phyloP scores from a whole-genome alignment of 2,888 invertebrate species.

The Hydroisotoma schaefferi region DNA sequence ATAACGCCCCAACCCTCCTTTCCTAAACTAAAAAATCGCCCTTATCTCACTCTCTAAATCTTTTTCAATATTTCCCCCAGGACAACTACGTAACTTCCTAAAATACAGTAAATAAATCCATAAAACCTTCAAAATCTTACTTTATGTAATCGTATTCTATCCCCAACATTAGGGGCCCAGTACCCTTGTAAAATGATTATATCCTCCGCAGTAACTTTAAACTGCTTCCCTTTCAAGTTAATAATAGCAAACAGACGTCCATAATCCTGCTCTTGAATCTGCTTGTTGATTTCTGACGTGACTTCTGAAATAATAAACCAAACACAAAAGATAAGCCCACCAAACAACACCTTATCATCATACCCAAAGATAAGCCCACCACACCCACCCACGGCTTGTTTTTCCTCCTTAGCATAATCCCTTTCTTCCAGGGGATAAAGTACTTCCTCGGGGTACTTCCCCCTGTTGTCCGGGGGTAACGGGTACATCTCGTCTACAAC shows the following conservation, averaged over 20 bases:
- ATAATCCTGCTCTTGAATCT: conserved; percentile 58
- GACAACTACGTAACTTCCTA: too few species aligned
- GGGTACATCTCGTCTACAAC: conserved; percentile 18
- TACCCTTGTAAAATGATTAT: conserved; percentile 74
- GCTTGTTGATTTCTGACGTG: conserved; percentile 62
- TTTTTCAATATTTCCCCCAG: too few species aligned
- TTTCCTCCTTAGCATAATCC: conserved; percentile 1
- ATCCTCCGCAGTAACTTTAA: conserved; percentile 80
- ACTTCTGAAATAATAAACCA: too few species aligned
- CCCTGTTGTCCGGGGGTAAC: conserved; percentile 20
- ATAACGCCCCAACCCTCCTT: too few species aligned
- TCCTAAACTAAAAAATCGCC: too few species aligned
- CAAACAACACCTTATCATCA: conserved; percentile 3
- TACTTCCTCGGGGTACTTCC: conserved; percentile 10
- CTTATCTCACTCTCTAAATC: too few species aligned
- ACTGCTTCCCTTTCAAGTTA: conserved; percentile 76
- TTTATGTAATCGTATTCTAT: conserved; percentile 76
- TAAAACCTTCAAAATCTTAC: conserved; percentile 51
- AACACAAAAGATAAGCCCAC: conserved; percentile 18
- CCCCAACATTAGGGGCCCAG: conserved; percentile 78
- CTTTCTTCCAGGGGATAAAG: not conserved
- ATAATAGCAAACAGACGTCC: conserved; percentile 77
- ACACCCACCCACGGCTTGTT: not conserved
- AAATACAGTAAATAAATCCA: not conserved
- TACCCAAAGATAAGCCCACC: conserved; percentile 2